A percentile compares a stretch with the other conserved stretches of the same genome.
phyloP scores from a whole-genome alignment of 2,888 invertebrate genomes.

The Heliconius charithonia region DNA sequence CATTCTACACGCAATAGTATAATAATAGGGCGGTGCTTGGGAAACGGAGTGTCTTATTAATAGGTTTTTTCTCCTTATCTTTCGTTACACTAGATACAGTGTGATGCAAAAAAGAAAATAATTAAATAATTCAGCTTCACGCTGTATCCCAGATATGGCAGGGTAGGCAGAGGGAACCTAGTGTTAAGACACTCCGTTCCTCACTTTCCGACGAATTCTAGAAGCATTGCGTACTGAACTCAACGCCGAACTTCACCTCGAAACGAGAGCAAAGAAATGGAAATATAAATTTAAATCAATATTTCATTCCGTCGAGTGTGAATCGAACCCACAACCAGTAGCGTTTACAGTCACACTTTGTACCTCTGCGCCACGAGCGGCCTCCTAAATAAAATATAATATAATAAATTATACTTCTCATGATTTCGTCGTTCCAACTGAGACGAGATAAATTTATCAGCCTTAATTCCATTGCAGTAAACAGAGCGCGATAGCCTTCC shows the following conservation, averaged over 20 bases:
- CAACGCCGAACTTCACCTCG: neutral
- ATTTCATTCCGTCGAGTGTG: neutral
- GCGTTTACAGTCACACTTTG: neutral
- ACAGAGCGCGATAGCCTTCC: slow-evolving; percentile 35
- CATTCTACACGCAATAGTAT: too few relatives aligned
- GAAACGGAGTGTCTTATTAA: too few relatives aligned
- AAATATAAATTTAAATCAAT: neutral
- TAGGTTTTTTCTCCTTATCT: too few relatives aligned
- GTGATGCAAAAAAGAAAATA: too few relatives aligned
- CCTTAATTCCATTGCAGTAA: slow-evolving; percentile 23
- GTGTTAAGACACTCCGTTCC: neutral
- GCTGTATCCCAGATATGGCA: neutral
- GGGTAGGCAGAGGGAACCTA: neutral
- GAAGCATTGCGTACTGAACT: too few relatives aligned
- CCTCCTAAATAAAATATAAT: neutral
- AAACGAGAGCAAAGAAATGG: neutral
- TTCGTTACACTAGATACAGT: too few relatives aligned
- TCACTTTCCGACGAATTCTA: neutral
- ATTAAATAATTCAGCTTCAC: neutral
- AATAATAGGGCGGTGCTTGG: too few relatives aligned
- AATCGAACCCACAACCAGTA: neutral
- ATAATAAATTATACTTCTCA: slow-evolving; percentile 9
- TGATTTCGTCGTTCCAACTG: slow-evolving; percentile 22
- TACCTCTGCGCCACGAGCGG: neutral
- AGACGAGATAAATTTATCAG: slow-evolving; percentile 25